Evolutionary conservation across 2,113 vertebrate genomes (phyloP), one percentile per base, ranked within the genome.

Genomic region (Poecilia latipinna): DNA sequence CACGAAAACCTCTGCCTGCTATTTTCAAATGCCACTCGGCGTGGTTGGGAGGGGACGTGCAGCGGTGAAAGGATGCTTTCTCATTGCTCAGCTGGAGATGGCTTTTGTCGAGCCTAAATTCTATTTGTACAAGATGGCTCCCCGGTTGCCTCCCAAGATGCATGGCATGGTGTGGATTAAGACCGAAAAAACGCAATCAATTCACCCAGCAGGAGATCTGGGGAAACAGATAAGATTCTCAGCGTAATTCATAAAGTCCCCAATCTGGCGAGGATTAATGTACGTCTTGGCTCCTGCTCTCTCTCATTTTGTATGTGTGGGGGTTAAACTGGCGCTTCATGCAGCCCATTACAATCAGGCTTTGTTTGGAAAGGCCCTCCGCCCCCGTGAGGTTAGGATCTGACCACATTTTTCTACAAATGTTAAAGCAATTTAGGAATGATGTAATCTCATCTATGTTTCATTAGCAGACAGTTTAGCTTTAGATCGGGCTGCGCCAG

Each of bases 181-280:
- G 86, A 86, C 86, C 91, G 35, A 37, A 86, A 90, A 85, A 90
- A 93, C 76, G 82, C 93, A 94, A 95, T 94, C 90, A 94, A 93
- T 92, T 91, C 90, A 79, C 90, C 77, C 92, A 91, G 89, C 90
- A 85, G 92, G 92, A 84, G 89, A 90, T 88, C 75, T 78, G 80
- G 71, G 82, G 79, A 84, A 90, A 86, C 82, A 82, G 88, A 92
- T 90, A 93, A 91, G 83, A 90, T 88, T 91, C 91, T 93, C 91
- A 91, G 86, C 85, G 86, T 92, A 88, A 92, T 93, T 94, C 93
- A 91, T 85, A 90, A 84, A 82, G 85, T 90, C 83, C 82, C 79
- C 92, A 90, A 91, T 93, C 89, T 91, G 86, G 80, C 61, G 1
- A 77, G 90, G 90, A 92, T 93, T 91, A 88, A 93, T 93, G 92